phyloP scores from a whole-genome alignment of 1,140 invertebrate species.

The Ganaspis sp. region DNA sequence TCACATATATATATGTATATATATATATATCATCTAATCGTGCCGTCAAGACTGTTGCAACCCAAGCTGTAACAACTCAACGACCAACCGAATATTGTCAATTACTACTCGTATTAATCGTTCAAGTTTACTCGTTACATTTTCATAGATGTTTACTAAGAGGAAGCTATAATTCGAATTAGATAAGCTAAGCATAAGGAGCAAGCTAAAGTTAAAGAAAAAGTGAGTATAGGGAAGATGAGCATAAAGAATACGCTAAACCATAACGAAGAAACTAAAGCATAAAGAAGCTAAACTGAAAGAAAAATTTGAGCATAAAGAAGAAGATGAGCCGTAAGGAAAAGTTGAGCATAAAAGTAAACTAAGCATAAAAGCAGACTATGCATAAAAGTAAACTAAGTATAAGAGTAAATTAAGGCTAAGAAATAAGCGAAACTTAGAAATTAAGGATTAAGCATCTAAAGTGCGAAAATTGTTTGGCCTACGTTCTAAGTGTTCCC shows the following conservation, averaged over 20 bases:
- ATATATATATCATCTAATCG: not conserved
- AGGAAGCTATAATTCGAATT: slow-evolving; percentile 4
- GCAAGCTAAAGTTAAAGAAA: too few relatives aligned
- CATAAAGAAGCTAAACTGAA: too few relatives aligned
- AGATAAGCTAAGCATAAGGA: too few relatives aligned
- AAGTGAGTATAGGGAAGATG: too few relatives aligned
- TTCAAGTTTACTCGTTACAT: slow-evolving; percentile 66
- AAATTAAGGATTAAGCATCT: not conserved
- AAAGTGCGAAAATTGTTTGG: not conserved
- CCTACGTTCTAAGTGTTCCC: not conserved
- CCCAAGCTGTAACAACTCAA: slow-evolving; percentile 46
- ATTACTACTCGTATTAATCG: slow-evolving; percentile 66
- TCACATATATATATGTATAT: too few relatives aligned
- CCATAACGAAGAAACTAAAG: too few relatives aligned
- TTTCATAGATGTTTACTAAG: slow-evolving; percentile 60
- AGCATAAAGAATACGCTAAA: too few relatives aligned
- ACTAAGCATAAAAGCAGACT: too few relatives aligned
- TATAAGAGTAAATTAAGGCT: slow-evolving; percentile 49
- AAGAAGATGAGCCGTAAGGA: too few relatives aligned
- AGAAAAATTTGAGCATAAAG: too few relatives aligned
- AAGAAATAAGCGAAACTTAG: not conserved
- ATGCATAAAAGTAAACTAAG: slow-evolving; percentile 34
- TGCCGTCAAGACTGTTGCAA: not conserved
- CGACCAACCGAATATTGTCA: slow-evolving; percentile 72
- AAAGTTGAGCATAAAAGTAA: too few relatives aligned